phyloP scores from a whole-genome alignment of 2,797 vertebrate species.

The Danio choprae region DNA sequence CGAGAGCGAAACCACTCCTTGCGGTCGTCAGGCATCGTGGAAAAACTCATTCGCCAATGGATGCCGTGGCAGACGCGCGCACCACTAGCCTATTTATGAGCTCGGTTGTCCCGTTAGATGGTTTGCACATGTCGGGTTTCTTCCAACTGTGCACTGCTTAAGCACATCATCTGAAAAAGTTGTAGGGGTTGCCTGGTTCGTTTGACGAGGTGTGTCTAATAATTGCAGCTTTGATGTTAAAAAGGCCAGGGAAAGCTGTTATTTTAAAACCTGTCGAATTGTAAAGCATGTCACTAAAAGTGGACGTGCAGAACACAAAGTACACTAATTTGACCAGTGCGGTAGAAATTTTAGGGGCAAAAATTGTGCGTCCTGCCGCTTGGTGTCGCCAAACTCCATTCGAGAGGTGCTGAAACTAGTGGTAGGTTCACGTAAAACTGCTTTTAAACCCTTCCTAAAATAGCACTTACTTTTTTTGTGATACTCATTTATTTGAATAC shows the following conservation, averaged over 20 bases:
- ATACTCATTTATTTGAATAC: not conserved
- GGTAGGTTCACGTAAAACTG: constrained; percentile 43
- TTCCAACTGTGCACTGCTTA: not conserved
- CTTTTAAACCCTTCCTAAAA: not conserved
- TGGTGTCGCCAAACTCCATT: constrained; percentile 71
- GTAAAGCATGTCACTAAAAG: not conserved
- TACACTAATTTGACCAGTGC: constrained; percentile 62
- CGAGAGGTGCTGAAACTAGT: constrained; percentile 24
- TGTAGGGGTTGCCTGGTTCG: not conserved
- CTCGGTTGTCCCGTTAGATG: not conserved
- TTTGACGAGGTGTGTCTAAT: not conserved
- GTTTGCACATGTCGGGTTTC: not conserved
- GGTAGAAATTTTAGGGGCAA: constrained; percentile 51
- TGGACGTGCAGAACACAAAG: constrained; percentile 55
- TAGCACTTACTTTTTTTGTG: not conserved
- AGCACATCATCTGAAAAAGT: not conserved
- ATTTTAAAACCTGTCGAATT: no score
- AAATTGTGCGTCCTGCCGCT: constrained; percentile 58
- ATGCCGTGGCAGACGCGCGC: constrained; percentile 39
- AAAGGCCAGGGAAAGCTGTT: not conserved
- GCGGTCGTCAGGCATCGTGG: constrained; percentile 39
- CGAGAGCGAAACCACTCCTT: constrained; percentile 18
- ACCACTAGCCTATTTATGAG: constrained; percentile 29
- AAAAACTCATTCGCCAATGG: constrained; percentile 41
- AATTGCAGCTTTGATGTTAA: not conserved